A percentile compares a stretch with the other conserved stretches of the same genome.
phyloP scores from a whole-genome alignment of 2,888 invertebrate species.

The Eumacrocentrus americanus region DNA sequence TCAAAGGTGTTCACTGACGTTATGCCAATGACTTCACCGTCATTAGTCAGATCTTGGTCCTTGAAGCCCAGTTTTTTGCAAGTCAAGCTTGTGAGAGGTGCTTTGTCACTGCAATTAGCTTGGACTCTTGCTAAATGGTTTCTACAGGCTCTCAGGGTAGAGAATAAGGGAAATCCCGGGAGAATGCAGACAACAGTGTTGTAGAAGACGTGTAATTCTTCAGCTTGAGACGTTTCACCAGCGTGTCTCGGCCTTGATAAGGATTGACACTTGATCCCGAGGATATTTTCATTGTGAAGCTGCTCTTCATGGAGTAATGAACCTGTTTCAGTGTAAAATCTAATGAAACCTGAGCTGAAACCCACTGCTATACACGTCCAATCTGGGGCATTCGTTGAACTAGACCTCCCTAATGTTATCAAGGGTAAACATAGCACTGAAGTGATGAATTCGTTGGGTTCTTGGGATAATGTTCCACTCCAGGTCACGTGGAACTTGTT shows the following conservation, averaged over 20 bases:
- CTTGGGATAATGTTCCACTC: constrained; percentile 57
- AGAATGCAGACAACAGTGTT: constrained; percentile 75
- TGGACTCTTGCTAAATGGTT: constrained; percentile 80
- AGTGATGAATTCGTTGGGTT: constrained; percentile 63
- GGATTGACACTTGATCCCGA: constrained; percentile 80
- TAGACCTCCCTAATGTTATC: constrained; percentile 63
- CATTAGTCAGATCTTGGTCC: constrained; percentile 76
- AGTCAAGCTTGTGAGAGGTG: constrained; percentile 70
- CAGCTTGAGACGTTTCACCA: constrained; percentile 61
- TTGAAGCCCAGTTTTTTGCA: constrained; percentile 89
- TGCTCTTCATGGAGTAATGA: constrained; percentile 81
- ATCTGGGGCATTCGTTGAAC: constrained; percentile 74
- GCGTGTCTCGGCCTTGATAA: constrained; percentile 63
- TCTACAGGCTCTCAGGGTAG: constrained; percentile 78
- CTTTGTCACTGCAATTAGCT: constrained; percentile 68
- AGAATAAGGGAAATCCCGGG: constrained; percentile 79
- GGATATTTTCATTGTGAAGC: constrained; percentile 81
- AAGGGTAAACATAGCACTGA: constrained; percentile 64
- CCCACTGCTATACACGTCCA: constrained; percentile 94
- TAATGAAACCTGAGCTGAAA: constrained; percentile 81
- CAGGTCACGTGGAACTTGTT: constrained; percentile 67
- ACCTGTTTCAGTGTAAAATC: constrained; percentile 90
- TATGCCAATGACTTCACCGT: constrained; percentile 78
- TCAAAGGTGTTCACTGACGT: constrained; percentile 81
- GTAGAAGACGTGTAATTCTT: constrained; percentile 80